Evolutionary conservation across 2,797 vertebrate genomes (phyloP).

Genomic region (Monodelphis domestica): DNA sequence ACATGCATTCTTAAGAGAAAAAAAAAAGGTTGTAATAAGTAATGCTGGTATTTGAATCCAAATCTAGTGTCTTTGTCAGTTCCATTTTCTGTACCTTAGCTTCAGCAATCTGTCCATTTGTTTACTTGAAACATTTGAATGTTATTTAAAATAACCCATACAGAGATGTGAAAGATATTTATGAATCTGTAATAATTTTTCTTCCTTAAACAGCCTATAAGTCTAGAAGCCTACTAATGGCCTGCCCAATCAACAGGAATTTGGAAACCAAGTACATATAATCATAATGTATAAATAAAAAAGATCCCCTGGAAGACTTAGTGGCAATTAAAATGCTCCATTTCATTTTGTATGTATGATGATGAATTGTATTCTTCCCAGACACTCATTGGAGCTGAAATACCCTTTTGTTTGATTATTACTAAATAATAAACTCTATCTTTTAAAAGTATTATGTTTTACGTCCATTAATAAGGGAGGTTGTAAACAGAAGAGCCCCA

Average conservation of each 20-base stretch:
- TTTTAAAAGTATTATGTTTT: slow-evolving; percentile 58
- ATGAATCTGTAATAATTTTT: not conserved
- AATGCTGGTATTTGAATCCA: not conserved
- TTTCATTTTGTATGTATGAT: not conserved
- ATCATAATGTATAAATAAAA: not conserved
- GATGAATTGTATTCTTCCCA: not conserved
- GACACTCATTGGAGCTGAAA: not conserved
- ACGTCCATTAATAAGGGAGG: slow-evolving; percentile 51
- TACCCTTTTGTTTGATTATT: not conserved
- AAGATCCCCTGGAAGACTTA: not conserved
- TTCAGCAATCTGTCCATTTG: not conserved
- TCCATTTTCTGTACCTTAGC: not conserved
- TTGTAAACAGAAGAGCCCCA: not conserved
- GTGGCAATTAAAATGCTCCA: not conserved
- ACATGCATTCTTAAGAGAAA: not conserved
- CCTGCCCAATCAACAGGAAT: not conserved
- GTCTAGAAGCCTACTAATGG: not conserved
- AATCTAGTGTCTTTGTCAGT: not conserved
- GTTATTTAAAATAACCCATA: not conserved
- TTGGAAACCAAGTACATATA: not conserved
- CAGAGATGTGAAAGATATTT: not conserved
- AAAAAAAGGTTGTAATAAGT: not conserved
- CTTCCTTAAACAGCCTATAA: not conserved
- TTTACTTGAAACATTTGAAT: not conserved
- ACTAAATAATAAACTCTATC: not conserved